Evolutionary conservation across 2,797 vertebrate genomes (phyloP).

Genomic region (Dromococcyx pavoninus): DNA sequence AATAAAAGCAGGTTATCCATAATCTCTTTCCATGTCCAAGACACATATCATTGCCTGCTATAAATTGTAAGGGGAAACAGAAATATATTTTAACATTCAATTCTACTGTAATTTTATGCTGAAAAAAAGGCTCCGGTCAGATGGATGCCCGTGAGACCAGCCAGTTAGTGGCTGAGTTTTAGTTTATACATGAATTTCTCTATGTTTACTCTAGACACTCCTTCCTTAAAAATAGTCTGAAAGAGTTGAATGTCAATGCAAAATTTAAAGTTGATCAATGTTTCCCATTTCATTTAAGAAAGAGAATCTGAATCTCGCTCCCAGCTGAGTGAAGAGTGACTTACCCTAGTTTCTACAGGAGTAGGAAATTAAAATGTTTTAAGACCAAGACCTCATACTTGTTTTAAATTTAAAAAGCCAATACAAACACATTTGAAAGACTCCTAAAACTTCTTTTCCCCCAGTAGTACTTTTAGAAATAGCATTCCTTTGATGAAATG

Average conservation of each 20-base stretch:
- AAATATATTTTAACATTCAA: not conserved
- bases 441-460: not conserved
- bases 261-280: not conserved
- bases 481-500: not conserved
- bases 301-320: not conserved
- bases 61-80: not conserved
- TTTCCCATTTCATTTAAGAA: not conserved
- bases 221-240: not conserved
- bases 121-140: not conserved
- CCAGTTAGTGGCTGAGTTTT: not conserved
- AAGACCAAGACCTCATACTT: not conserved
- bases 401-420: not conserved
- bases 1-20: not conserved
- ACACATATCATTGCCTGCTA: not conserved
- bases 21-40: not conserved
- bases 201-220: not conserved
- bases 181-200: not conserved
- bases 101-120: not conserved
- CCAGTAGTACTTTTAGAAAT: not conserved
- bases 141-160: not conserved
- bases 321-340: not conserved
- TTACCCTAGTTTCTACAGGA: not conserved
- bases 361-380: not conserved
- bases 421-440: not conserved
- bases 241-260: not conserved